A percentile compares a stretch with the other conserved stretches of the same genome.
Conservation (phyloP, 1,140 invertebrate genomes). For the Metaphire vulgaris region DNA sequence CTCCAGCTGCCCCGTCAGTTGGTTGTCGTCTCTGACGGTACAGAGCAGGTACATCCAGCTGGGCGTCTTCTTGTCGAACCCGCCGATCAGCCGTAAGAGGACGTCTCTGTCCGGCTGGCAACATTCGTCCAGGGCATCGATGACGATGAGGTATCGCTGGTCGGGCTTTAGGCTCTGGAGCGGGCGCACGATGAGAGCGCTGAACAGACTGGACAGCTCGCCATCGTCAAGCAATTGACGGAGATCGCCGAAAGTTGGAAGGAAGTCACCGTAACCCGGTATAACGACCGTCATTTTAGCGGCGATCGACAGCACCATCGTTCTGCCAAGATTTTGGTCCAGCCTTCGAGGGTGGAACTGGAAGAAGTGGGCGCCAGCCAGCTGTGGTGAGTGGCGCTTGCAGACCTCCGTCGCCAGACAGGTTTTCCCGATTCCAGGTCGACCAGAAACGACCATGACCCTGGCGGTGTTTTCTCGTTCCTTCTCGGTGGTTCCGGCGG, state of each 20-base stretch:
- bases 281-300: conserved; percentile 7
- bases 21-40: conserved; percentile 16
- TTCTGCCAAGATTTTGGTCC: conserved; percentile 16
- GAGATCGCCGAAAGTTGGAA: conserved; percentile 4
- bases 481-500: neutral
- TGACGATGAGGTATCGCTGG: conserved; percentile 9
- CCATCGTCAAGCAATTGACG: conserved; percentile 12
- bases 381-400: neutral
- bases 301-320: conserved; percentile 10
- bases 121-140: conserved; percentile 24
- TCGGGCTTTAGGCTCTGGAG: conserved; percentile 5
- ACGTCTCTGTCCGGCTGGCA: neutral
- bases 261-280: conserved; percentile 5
- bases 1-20: conserved; percentile 13
- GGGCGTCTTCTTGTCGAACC: conserved; percentile 20
- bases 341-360: conserved; percentile 10
- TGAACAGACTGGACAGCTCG: neutral
- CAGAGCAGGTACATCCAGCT: conserved; percentile 21
- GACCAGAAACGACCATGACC: conserved; percentile 8
- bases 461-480: neutral
- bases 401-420: conserved; percentile 15
- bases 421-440: conserved; percentile 23
- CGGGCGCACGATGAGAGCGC: conserved; percentile 16
- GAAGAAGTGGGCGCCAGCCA: conserved; percentile 25
- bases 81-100: conserved; percentile 4